Percentiles rank a stretch among this genome's conserved stretches.
phyloP scores from a whole-genome alignment of 2,113 vertebrate species.

The Tringa solitaria region DNA sequence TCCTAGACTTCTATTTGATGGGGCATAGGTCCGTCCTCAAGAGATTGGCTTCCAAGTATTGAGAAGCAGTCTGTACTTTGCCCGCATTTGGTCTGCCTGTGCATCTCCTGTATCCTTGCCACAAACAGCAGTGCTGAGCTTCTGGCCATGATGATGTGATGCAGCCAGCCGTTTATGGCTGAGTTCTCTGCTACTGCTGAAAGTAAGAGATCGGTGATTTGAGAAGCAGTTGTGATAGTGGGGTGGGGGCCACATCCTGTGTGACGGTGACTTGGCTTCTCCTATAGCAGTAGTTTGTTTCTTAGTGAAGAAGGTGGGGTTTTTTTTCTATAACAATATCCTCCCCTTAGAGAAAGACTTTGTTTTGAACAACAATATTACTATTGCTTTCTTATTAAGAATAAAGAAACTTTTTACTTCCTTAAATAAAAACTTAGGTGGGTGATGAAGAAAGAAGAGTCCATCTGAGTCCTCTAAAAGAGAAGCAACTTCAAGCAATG shows the following conservation, averaged over 20 bases:
- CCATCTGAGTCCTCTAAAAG: background rate
- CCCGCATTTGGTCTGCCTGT: background rate
- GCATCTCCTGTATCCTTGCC: background rate
- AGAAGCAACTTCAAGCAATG: background rate
- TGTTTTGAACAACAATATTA: background rate
- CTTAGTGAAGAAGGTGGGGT: background rate
- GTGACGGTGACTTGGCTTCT: background rate
- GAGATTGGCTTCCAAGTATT: background rate
- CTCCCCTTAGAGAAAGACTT: background rate
- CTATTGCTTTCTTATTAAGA: background rate
- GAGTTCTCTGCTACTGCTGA: background rate
- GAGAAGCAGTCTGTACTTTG: background rate
- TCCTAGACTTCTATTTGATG: background rate
- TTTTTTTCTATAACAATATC: background rate
- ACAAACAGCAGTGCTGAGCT: background rate
- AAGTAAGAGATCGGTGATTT: background rate
- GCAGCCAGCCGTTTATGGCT: background rate
- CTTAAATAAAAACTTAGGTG: background rate
- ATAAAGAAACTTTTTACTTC: background rate
- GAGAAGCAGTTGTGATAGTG: background rate
- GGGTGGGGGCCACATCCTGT: fast-evolving
- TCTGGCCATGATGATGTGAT: background rate
- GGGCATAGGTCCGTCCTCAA: background rate
- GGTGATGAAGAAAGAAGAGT: background rate
- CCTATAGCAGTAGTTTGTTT: background rate